These are phyloP conservation scores for Mythimna loreyi DNA, from an alignment of 2,888 invertebrate species.

Conservation along the genomic window DNA sequence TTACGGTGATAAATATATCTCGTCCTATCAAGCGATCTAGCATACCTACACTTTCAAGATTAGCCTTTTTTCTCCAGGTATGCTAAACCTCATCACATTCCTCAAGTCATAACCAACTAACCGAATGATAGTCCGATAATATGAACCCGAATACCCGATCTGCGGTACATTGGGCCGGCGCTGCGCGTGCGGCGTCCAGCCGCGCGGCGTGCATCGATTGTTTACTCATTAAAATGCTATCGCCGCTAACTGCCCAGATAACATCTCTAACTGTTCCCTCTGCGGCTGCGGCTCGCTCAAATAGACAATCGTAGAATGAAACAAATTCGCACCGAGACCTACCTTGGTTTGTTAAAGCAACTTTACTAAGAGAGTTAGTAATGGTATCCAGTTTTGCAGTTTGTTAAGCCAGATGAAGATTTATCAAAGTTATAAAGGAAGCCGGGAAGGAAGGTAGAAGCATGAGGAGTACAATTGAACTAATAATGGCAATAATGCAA, in stretches of 20 bases:
- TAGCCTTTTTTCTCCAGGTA: background rate
- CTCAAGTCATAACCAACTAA: slow-evolving; percentile 22
- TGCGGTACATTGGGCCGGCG: slow-evolving; percentile 38
- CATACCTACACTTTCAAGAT: too few relatives aligned
- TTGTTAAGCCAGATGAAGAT: too few relatives aligned
- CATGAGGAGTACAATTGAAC: too few relatives aligned
- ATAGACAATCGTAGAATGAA: slow-evolving; percentile 74
- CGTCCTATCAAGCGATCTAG: too few relatives aligned
- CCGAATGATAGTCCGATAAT: slow-evolving; percentile 18
- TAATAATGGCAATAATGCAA: too few relatives aligned
- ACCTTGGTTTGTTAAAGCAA: slow-evolving; percentile 2
- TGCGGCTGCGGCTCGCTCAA: slow-evolving; percentile 66
- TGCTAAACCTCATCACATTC: slow-evolving; percentile 27
- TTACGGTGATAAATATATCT: too few relatives aligned
- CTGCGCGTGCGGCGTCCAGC: slow-evolving; percentile 88
- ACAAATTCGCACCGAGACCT: slow-evolving; percentile 72
- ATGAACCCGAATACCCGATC: slow-evolving; percentile 12
- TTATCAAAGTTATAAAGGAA: too few relatives aligned
- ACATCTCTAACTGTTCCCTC: slow-evolving; percentile 87
- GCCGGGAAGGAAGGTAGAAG: too few relatives aligned
- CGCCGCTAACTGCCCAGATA: slow-evolving; percentile 85
- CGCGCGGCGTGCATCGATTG: slow-evolving; percentile 90
- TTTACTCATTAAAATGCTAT: slow-evolving; percentile 91
- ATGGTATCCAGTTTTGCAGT: too few relatives aligned
- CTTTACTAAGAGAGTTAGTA: background rate